Evolutionary conservation across 2,888 invertebrate species (phyloP), one percentile per base, ranked within the genome.

Genomic region (Altica lythri): DNA sequence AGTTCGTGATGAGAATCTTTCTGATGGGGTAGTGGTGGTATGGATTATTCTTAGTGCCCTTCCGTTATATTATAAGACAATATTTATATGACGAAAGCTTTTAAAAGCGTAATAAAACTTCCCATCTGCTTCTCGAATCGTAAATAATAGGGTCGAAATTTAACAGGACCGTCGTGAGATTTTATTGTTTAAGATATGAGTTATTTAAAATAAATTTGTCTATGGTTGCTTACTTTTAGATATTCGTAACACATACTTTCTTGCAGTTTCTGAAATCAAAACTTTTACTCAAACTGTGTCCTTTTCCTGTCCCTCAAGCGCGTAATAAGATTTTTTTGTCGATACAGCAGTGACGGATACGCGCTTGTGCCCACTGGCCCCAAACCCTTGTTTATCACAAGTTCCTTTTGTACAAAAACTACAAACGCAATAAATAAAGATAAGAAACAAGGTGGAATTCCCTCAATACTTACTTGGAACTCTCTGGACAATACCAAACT

Each of bases 11-110:
- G 22, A 49, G 49, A 55, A 55, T 54, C 43, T 46, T 46, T 57
- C 57, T 59, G 53, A 48, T 59, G 34, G 57, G 61, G 60, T 53
- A 53, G 57, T 57, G 38, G 40, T 25, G 44, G 19, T 19, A 59
- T 48, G 48, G 60, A 60, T 62, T 61, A 63, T 59, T 34, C 40
- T 48, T 29, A 40, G 38, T 56, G 65, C 68, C 64, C 64, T 67
- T 66, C 66, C 65, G 61, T 60, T 65, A 68, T 71, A 72, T 72
- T 71, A 72, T 69, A 71, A 71, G 71, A 72, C 71, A 72, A 72
- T 72, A 70, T 72, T 72, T 71, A 72, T 70, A 71, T 68, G 71
- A 67, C 60, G 68, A 67, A 66, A 69, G 68, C 70, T 64, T 70
- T 68, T 72, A 70, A 70, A 71, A 70, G 71, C 68, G 68, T 68